Base-by-base conservation (phyloP, 92 coral and sea anemone species). In the Paramuricea clavata region DNA sequence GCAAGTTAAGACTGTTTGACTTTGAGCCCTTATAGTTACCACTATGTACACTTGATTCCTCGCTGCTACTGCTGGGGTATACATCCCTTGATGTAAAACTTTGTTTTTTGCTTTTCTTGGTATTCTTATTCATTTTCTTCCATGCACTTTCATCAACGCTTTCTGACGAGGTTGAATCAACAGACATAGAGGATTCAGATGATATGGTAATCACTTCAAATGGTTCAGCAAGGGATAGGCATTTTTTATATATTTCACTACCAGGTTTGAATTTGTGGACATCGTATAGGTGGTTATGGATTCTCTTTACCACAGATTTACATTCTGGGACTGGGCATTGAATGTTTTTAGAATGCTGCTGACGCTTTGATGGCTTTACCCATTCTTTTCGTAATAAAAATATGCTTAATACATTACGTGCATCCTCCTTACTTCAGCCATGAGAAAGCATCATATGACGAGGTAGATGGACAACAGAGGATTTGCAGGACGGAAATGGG, bases 11-110 rank as follows among this genome's bases (percentile, higher is more conserved):
- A n/a, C n/a, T 36, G 42, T 8, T 36, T 36, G 42, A 36, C 42
- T 36, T 36, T 36, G 42, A 36, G 42, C 42, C 42, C 42, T 36
- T 8, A 36, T 36, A 36, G 42, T 36, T 36, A 36, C 42, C 42
- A 36, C 8, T 8, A 36, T 36, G 42, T 36, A 36, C 42, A 54
- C 62, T 54, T 54, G n/a, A 16, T 23, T 23, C 22, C 26, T 54
- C 26, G 26, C 26, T 54, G 62, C n/a, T n/a, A n/a, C 62, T 54
- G 62, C 62, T 54, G 26, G 62, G 62, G 62, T 54, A 54, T 54
- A 54, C n/a, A 54, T 54, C 2, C 62, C 12, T 54, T 16, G 26
- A 54, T 54, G 62, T 54, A 17, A 54, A 54, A 2, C 3, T 11
- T 2, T 54, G 62, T 54, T 54, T 54, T 2, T 11, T 17, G 62